phyloP scores from a whole-genome alignment of 2,888 invertebrate genomes.

The Nephrotoma guestfalica region DNA sequence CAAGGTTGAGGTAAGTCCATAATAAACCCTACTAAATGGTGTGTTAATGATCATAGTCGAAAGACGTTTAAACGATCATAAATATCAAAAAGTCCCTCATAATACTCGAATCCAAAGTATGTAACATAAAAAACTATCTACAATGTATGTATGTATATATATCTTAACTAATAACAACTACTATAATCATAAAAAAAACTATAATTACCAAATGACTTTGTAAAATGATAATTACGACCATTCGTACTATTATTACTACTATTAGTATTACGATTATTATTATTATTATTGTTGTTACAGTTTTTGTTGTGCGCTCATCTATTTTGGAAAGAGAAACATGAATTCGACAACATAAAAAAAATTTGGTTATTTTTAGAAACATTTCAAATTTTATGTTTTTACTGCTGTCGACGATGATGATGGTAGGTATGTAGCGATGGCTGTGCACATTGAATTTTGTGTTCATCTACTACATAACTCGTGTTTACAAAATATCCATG shows the following conservation, averaged over 20 bases:
- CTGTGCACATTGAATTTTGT: not conserved
- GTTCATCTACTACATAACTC: not conserved
- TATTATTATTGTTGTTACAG: not conserved
- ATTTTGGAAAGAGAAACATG: not conserved
- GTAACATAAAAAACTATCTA: not conserved
- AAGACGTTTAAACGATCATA: not conserved
- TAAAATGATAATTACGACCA: not conserved
- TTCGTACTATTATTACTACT: not conserved
- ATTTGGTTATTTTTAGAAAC: not conserved
- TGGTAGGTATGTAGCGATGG: not conserved
- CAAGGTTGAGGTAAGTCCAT: not conserved
- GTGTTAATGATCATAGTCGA: not conserved
- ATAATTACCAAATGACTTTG: not conserved
- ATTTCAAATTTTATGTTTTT: not conserved
- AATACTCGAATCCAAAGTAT: not conserved
- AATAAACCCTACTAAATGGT: not conserved
- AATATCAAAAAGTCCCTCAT: not conserved
- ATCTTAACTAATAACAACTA: not conserved
- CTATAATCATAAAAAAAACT: not conserved
- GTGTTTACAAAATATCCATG: not conserved
- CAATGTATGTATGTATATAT: not conserved
- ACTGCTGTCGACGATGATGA: not conserved
- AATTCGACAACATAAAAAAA: not conserved
- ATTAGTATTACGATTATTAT: not conserved
- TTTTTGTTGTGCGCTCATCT: not conserved